Base-by-base conservation (phyloP, 2,888 invertebrate genomes). In the Vanessa cardui region DNA sequence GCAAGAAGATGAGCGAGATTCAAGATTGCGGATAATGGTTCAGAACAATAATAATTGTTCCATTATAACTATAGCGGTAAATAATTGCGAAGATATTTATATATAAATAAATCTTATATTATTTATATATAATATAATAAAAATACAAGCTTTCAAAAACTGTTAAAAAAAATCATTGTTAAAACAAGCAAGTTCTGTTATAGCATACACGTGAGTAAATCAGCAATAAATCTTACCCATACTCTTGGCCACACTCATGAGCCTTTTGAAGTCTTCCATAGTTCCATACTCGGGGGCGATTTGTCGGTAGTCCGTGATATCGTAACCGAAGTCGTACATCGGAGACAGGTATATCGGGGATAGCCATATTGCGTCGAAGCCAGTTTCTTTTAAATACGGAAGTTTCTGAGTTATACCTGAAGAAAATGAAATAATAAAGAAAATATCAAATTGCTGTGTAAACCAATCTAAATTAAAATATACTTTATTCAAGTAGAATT, bases 301-400 rank as follows among this genome's bases (percentile, higher is more conserved):
- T 9, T 89, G 88, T 0, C 85, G 92, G 79, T 95, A 96, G 83
- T 96, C 94, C 0, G 95, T 86, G 66, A 97, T 95, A 78, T 97
- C 97, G 78, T 97, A 97, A 0, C 97, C 97, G 78, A 95, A 95
- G 83, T 97, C 97, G 20, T 93, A 93, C 96, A 96, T 96, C 0
- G 97, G 96, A 0, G 96, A 96, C 58, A 92, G 89, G 85, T 94
- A 97, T 64, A 96, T 94, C 0, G 96, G 96, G 1, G 95, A 96
- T 47, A 96, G 74, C 95, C 96, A 96, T 47, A 96, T 84, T 0
- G 95, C 94, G 2, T 92, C 93, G 0, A 95, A 90, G 0, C 95
- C 95, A 0, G 94, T 82, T 7, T 94, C 93, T 1, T 85, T 84
- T 4, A 96, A 79, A 76, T 95, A 94, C 5, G 92, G 87, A 6